Evolutionary conservation across 1,140 invertebrate genomes (phyloP).

Genomic region (Proctacanthus coquilletti): DNA sequence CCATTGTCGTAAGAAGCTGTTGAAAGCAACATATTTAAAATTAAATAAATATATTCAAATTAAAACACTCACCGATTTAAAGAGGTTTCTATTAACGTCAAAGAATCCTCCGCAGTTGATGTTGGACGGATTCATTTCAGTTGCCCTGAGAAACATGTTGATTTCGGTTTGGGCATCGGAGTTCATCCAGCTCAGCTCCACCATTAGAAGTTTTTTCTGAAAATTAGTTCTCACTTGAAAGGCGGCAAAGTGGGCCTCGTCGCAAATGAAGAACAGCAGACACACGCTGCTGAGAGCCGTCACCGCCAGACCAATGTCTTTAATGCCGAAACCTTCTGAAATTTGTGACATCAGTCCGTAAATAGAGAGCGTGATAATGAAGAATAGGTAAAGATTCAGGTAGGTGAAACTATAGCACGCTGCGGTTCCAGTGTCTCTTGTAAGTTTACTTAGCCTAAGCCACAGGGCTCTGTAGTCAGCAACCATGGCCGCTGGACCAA

Average conservation of each 20-base stretch:
- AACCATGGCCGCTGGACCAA: slow-evolving; percentile 43
- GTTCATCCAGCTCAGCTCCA: slow-evolving; percentile 50
- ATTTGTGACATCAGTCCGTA: slow-evolving; percentile 50
- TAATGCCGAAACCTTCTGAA: slow-evolving; percentile 46
- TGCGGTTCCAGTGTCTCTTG: slow-evolving; percentile 41
- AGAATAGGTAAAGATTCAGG: slow-evolving; percentile 45
- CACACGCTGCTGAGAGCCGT: slow-evolving; percentile 42
- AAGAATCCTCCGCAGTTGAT: slow-evolving; percentile 52
- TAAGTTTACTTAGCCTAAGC: slow-evolving; percentile 44
- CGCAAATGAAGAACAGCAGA: slow-evolving; percentile 47
- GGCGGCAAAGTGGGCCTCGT: slow-evolving; percentile 48
- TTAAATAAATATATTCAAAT: neutral
- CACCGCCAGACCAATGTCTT: slow-evolving; percentile 46
- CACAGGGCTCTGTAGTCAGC: slow-evolving; percentile 46
- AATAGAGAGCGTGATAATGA: slow-evolving; percentile 49
- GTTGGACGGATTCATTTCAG: slow-evolving; percentile 51
- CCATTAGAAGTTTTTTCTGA: slow-evolving; percentile 49
- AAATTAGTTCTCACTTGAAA: slow-evolving; percentile 46
- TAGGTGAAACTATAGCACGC: slow-evolving; percentile 45
- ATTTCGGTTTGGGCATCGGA: slow-evolving; percentile 46
- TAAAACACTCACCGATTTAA: slow-evolving; percentile 40
- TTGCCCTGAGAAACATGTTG: slow-evolving; percentile 50
- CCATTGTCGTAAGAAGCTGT: slow-evolving; percentile 49
- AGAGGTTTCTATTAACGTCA: slow-evolving; percentile 46
- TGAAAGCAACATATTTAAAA: slow-evolving; percentile 11